Conservation (phyloP, 2,888 invertebrate species). For the Eupithecia insigniata region DNA sequence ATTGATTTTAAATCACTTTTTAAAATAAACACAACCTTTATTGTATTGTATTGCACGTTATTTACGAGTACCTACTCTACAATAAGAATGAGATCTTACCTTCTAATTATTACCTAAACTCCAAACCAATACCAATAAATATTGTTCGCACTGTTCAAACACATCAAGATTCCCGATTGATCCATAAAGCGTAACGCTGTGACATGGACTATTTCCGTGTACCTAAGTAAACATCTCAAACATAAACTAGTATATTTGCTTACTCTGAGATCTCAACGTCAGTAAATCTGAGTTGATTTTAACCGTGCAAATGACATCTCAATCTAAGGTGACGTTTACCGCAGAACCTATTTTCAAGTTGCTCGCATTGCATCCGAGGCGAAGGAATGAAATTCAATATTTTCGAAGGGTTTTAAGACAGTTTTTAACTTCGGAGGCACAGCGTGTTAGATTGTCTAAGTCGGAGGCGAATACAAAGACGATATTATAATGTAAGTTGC, state of each 20-base stretch:
- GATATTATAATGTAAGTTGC: neutral
- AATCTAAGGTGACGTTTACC: conserved; percentile 31
- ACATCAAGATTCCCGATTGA: neutral
- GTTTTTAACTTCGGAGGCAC: neutral
- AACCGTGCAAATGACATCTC: conserved; percentile 38
- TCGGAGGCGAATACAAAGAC: neutral
- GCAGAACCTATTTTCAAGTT: conserved; percentile 6
- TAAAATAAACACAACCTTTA: neutral
- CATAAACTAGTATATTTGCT: neutral
- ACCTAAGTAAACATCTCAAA: conserved; percentile 24
- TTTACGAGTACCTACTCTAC: too few relatives aligned
- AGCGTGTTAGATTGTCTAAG: too few relatives aligned
- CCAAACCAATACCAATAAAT: neutral
- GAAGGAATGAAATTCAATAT: neutral
- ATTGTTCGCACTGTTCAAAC: neutral
- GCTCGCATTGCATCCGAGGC: neutral
- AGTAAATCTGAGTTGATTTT: conserved; percentile 20
- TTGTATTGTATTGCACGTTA: too few relatives aligned
- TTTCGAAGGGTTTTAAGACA: neutral
- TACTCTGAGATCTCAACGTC: conserved; percentile 10
- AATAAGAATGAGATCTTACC: too few relatives aligned
- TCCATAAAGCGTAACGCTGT: neutral
- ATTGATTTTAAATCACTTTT: neutral
- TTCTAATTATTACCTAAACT: too few relatives aligned
- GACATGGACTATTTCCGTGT: conserved; percentile 4